phyloP scores from a whole-genome alignment of 2,797 vertebrate species.

The Gallirallus australis region DNA sequence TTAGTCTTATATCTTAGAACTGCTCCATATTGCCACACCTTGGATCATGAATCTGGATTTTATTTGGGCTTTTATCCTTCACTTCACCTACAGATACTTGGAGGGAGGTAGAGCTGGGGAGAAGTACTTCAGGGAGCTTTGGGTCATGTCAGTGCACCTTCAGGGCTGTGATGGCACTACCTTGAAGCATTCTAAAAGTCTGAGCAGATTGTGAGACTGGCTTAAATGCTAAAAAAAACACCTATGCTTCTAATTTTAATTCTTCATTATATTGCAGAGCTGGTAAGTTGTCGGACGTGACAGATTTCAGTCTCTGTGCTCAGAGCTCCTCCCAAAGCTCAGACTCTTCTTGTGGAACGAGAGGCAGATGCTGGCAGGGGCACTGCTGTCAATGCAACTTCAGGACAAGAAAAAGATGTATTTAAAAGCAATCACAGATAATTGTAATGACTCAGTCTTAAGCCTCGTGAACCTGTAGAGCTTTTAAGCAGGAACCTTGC shows the following conservation, averaged over 20 bases:
- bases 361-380: background rate
- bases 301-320: background rate
- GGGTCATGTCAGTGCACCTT: background rate
- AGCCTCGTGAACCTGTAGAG: background rate
- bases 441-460: background rate
- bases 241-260: background rate
- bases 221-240: constrained; percentile 10
- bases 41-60: background rate
- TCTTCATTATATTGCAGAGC: background rate
- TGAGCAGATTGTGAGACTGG: background rate
- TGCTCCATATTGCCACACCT: background rate
- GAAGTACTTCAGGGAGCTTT: background rate
- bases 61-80: background rate
- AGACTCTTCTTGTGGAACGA: background rate
- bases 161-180: background rate
- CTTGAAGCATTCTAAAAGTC: background rate
- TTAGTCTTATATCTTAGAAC: background rate
- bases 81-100: background rate
- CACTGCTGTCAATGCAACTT: background rate
- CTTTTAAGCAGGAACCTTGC: constrained; percentile 15
- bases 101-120: background rate
- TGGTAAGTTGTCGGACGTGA: background rate
- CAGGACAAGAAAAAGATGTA: background rate
- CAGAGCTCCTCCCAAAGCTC: background rate
- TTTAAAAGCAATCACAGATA: background rate